phyloP scores from a whole-genome alignment of 2,888 invertebrate species.

The Dynastes grantii region DNA sequence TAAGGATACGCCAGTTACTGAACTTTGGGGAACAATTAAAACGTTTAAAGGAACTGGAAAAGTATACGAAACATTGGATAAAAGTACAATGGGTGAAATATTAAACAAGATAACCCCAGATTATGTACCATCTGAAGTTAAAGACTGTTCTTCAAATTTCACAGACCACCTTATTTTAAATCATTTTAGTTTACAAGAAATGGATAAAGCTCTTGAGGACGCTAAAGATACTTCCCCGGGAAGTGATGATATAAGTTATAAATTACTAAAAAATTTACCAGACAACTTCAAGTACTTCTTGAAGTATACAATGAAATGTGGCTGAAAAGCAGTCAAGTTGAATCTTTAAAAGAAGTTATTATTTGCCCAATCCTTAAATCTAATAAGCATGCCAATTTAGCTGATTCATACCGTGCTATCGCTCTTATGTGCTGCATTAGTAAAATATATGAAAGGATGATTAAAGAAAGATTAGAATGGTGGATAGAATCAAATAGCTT shows the following conservation, averaged over 20 bases:
- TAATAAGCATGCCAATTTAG: not conserved
- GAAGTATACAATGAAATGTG: constrained; percentile 37
- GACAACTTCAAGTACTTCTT: constrained; percentile 14
- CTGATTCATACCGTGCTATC: not conserved
- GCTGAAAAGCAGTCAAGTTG: constrained; percentile 1
- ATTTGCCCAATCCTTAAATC: constrained; percentile 8
- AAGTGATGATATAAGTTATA: constrained; percentile 23
- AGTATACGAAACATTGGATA: not conserved
- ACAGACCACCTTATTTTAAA: constrained; percentile 2
- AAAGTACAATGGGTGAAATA: not conserved
- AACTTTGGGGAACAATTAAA: constrained; percentile 12
- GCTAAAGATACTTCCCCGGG: constrained; percentile 35
- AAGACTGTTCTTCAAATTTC: not conserved
- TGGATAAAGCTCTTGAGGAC: not conserved
- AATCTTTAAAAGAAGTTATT: constrained; percentile 16
- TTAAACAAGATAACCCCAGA: not conserved
- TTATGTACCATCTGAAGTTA: not conserved
- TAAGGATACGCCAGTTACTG: constrained; percentile 11
- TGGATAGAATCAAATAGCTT: no score
- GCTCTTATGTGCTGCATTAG: no score
- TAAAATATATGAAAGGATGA: no score
- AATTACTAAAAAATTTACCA: constrained; percentile 19
- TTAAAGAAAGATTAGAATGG: no score
- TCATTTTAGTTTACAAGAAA: constrained; percentile 10
- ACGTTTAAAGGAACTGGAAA: constrained; percentile 3